Base-by-base conservation (phyloP, 1,140 invertebrate genomes). In the Tetramorium alpestre region DNA sequence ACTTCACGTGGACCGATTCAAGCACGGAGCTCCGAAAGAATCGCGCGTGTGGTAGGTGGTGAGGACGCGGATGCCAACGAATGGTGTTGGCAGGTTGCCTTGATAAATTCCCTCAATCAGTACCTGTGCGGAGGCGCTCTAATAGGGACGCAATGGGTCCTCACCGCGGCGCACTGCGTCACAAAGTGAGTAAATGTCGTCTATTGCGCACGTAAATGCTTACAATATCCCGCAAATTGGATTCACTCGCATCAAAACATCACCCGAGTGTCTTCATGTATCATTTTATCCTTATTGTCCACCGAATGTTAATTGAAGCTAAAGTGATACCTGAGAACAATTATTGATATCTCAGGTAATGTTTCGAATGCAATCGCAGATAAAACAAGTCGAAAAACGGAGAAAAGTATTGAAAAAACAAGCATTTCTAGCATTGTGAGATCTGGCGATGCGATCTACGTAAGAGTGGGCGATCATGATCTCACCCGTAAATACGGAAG, bases 81-180 rank as follows among this genome's bases (percentile, higher is more conserved):
- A 95, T 99, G 98, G 98, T 99, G 98, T 95, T 99, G 98, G 98
- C 98, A 99, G 94, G 98, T 98, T 49, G 99, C 98, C 0, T 96
- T 99, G 62, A 98, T 99, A 92, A 99, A 99, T 93, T 98, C 98
- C 0, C 95, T 98, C 11, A 99, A 99, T 94, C 98, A 99, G 94
- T 99, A 99, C 94, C 96, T 99, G n/a, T 99, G 99, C 94, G 99
- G 99, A 3, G 99, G 98, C 18, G 98, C 98, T 1, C 96, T 99
- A 0, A 98, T 99, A 84, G 98, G 98, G 73, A 98, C 98, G 1
- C 98, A 98, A 93, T 99, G 99, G 99, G 98, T 99, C 11, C 96
- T 99, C 1, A 99, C 98, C 1, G 99, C 99, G 0, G 99, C 99
- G 18, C 99, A 99, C 94, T 99, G 99, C 94, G 98, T 99, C 47